phyloP scores from a whole-genome alignment of 2,113 vertebrate species.

The Mohoua ochrocephala region DNA sequence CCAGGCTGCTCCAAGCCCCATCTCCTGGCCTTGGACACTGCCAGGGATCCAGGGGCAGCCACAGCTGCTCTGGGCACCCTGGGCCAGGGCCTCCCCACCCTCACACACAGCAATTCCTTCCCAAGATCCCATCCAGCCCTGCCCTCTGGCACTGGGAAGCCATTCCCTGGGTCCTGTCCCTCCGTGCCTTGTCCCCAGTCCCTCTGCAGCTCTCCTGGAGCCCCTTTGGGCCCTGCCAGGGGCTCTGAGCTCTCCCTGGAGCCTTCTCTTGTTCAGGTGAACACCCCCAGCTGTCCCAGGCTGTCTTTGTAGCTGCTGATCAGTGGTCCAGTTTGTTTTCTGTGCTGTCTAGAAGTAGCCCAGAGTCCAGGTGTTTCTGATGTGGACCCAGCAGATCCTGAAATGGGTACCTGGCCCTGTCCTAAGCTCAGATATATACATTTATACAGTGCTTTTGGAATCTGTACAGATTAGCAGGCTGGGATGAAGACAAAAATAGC shows the following conservation, averaged over 20 bases:
- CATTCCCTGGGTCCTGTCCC: not conserved
- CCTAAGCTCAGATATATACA: not conserved
- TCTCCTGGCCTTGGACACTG: not conserved
- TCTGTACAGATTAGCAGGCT: not conserved
- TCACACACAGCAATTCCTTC: not conserved
- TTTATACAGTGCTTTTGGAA: not conserved
- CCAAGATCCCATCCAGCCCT: rapidly evolving
- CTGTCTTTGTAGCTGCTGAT: not conserved
- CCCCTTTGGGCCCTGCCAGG: not conserved
- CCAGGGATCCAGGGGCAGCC: not conserved
- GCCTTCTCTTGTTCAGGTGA: not conserved
- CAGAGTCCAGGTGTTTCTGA: not conserved
- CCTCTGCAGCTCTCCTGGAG: not conserved
- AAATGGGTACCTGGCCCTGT: not conserved
- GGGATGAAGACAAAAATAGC: rapidly evolving
- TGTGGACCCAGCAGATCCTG: not conserved
- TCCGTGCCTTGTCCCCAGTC: not conserved
- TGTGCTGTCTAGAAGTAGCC: not conserved
- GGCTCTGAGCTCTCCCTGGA: not conserved
- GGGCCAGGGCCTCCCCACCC: not conserved
- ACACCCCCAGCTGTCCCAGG: rapidly evolving
- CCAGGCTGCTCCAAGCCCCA: not conserved
- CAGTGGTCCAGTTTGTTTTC: not conserved
- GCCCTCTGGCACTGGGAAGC: not conserved
- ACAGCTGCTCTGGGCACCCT: not conserved